Percentiles rank a stretch among this genome's conserved stretches.
phyloP scores from a whole-genome alignment of 2,113 vertebrate species.

The Asarcornis scutulata region DNA sequence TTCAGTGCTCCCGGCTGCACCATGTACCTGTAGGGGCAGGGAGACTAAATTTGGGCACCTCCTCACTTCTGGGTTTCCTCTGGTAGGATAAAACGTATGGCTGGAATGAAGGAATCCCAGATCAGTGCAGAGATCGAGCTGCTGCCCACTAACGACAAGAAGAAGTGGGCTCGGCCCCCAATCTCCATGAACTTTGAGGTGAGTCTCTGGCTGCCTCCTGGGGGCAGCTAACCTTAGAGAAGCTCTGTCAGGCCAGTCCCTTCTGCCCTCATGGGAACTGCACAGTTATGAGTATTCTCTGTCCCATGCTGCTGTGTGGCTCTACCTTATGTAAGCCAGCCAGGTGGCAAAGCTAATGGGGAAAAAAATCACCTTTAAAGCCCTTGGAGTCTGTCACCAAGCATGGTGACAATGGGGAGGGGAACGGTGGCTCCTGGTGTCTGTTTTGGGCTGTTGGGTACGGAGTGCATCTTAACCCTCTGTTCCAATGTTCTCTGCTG shows the following conservation, averaged over 20 bases:
- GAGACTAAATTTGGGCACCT: background rate
- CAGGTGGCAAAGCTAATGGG: background rate
- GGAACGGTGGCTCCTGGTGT: background rate
- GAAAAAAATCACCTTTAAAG: background rate
- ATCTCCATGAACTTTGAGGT: slow-evolving; percentile 99
- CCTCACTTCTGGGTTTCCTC: background rate
- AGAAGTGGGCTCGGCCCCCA: slow-evolving; percentile 98
- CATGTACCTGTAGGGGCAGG: background rate
- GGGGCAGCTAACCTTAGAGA: background rate
- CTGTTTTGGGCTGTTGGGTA: accelerated
- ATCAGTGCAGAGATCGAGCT: slow-evolving; percentile 99
- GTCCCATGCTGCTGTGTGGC: background rate
- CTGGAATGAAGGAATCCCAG: slow-evolving; percentile 99
- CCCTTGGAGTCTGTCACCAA: background rate
- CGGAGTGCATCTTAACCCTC: background rate
- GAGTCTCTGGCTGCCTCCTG: background rate
- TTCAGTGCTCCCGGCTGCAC: background rate
- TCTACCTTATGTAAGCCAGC: background rate
- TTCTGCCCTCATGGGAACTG: background rate
- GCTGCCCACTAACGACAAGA: slow-evolving; percentile 98
- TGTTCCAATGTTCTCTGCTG: background rate
- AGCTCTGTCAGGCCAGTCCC: background rate
- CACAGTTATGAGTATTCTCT: background rate
- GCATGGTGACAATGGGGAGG: background rate
- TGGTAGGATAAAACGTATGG: slow-evolving; percentile 97